These are phyloP conservation scores for Eremophila alpestris DNA, from an alignment of 2,797 vertebrate species.

Conservation along the genomic window DNA sequence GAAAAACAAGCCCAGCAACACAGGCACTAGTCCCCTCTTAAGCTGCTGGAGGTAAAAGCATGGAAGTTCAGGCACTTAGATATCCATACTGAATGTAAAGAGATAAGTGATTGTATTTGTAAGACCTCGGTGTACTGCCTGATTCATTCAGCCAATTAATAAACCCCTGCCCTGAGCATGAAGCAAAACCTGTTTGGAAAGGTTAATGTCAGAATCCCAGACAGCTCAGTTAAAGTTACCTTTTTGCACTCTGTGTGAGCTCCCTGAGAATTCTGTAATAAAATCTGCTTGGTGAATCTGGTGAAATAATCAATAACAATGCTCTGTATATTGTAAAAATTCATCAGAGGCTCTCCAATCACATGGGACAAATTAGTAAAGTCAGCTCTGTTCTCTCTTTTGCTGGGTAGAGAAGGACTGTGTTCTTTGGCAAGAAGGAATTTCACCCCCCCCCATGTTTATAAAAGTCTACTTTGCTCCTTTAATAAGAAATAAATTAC, in stretches of 20 bases:
- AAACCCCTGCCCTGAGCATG: constrained; percentile 31
- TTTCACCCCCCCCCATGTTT: neutral
- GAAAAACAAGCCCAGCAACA: constrained; percentile 59
- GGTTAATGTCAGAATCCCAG: constrained; percentile 27
- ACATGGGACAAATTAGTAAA: neutral
- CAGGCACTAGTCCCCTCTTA: constrained; percentile 50
- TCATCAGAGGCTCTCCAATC: neutral
- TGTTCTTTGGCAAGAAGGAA: neutral
- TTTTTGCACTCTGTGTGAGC: constrained; percentile 30
- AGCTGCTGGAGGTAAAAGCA: constrained; percentile 54
- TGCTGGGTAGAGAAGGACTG: neutral
- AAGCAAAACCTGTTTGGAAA: constrained; percentile 49
- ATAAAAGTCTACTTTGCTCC: neutral
- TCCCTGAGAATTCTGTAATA: constrained; percentile 17
- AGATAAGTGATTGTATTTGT: constrained; percentile 14
- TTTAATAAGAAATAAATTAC: neutral
- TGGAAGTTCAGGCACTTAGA: constrained; percentile 29
- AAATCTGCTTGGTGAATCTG: constrained; percentile 1
- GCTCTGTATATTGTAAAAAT: neutral
- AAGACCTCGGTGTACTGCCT: constrained; percentile 30
- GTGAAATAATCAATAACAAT: constrained; percentile 4
- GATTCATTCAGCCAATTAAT: constrained; percentile 57
- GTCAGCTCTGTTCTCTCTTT: neutral
- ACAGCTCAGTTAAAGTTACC: constrained; percentile 26
- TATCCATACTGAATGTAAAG: constrained; percentile 18